Percentiles rank a stretch among this genome's conserved stretches.
Conservation (phyloP, 2,888 invertebrate species). For the Tipula confusa region DNA sequence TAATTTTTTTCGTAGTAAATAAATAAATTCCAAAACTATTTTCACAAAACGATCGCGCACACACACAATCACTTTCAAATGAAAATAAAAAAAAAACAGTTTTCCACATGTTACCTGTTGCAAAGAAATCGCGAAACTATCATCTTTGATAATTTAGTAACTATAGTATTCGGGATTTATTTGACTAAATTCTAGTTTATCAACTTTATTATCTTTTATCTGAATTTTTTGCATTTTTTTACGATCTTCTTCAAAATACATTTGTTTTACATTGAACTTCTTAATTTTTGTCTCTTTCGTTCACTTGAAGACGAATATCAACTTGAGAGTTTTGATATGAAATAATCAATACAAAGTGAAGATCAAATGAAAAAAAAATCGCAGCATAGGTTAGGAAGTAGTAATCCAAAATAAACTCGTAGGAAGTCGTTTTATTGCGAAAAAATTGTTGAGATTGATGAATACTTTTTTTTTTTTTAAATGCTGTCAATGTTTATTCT, state of each 20-base stretch:
- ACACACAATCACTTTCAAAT: neutral
- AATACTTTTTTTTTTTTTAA: too few relatives aligned
- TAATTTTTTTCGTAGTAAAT: neutral
- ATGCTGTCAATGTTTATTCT: too few relatives aligned
- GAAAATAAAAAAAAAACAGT: neutral
- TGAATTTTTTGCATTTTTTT: neutral
- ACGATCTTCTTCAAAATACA: too few relatives aligned
- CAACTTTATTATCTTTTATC: neutral
- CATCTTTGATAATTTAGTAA: neutral
- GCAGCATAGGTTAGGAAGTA: too few relatives aligned
- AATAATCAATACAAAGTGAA: neutral
- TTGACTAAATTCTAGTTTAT: neutral
- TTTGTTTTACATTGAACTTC: neutral
- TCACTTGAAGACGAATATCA: neutral
- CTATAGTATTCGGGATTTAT: too few relatives aligned
- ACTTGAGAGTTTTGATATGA: too few relatives aligned
- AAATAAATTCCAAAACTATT: neutral
- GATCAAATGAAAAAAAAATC: too few relatives aligned
- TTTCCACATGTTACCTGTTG: constrained; percentile 3
- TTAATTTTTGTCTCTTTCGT: neutral
- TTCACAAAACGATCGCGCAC: neutral
- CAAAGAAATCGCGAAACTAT: neutral
- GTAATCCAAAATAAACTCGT: too few relatives aligned
- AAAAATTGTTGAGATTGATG: too few relatives aligned
- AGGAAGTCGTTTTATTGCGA: too few relatives aligned